Percentiles rank a stretch among this genome's conserved stretches.
Conservation (phyloP, 2,113 vertebrate species). For the Prunella fulvescens region DNA sequence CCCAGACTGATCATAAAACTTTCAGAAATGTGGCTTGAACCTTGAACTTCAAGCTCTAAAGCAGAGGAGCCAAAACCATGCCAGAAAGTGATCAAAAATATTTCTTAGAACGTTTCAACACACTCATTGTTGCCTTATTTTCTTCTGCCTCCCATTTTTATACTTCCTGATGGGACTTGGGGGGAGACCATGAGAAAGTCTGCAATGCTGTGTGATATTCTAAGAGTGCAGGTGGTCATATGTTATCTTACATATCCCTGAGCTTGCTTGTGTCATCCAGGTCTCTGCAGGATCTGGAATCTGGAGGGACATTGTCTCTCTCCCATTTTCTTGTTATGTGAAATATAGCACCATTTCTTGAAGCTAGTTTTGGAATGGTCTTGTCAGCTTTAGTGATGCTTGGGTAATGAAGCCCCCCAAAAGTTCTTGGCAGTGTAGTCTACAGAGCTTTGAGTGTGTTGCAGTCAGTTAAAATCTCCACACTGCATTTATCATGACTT, state of each 20-base stretch:
- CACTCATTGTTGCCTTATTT: not conserved
- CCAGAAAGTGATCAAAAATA: not conserved
- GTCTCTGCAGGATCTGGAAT: not conserved
- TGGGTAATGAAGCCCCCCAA: not conserved
- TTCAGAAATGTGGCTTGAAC: not conserved
- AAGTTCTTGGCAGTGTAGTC: not conserved
- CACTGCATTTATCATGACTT: not conserved
- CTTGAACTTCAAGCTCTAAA: not conserved
- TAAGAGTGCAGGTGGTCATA: not conserved
- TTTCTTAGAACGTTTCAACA: not conserved
- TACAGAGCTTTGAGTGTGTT: not conserved
- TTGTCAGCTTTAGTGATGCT: not conserved
- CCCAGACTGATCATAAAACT: not conserved
- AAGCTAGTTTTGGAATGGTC: not conserved
- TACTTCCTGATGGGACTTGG: not conserved
- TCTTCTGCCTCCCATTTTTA: not conserved
- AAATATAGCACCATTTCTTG: not conserved
- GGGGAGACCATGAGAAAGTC: not conserved
- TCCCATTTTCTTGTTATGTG: not conserved
- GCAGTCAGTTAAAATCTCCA: not conserved
- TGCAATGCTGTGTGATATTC: not conserved
- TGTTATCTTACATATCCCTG: not conserved
- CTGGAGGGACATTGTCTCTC: not conserved
- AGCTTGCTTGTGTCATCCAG: not conserved
- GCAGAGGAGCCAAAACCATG: not conserved